Conservation (phyloP, 2,888 invertebrate genomes). For the Syritta pipiens region DNA sequence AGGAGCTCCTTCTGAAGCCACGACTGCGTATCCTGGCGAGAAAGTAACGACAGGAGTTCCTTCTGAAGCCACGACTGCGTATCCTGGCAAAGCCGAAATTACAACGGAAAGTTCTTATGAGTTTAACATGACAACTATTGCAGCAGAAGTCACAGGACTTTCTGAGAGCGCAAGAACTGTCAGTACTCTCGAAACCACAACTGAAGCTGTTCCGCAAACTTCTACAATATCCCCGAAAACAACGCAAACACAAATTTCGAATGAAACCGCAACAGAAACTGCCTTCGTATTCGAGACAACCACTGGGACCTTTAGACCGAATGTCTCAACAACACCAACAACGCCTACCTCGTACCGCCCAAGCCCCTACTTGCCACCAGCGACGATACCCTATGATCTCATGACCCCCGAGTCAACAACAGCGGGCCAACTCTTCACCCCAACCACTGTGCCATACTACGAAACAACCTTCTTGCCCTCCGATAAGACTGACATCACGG, state of each 20-base stretch:
- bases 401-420: constrained; percentile 1
- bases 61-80: background rate
- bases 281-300: background rate
- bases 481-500: constrained; percentile 44
- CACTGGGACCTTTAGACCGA: background rate
- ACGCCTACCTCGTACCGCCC: background rate
- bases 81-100: background rate
- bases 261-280: background rate
- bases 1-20: background rate
- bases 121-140: background rate
- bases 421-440: background rate
- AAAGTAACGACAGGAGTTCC: too few species aligned
- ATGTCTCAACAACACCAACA: background rate
- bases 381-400: constrained; percentile 20
- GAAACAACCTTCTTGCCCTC: constrained; percentile 50
- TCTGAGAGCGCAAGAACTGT: background rate
- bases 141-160: background rate
- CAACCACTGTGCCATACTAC: constrained; percentile 45
- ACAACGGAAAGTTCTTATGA: background rate
- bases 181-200: background rate
- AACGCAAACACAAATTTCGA: background rate
- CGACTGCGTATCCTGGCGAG: background rate
- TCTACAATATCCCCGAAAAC: background rate
- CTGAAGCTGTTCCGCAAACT: background rate
- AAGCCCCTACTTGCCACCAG: constrained; percentile 7